phyloP scores from a whole-genome alignment of 1,140 invertebrate genomes.

The Mercenaria mercenaria region DNA sequence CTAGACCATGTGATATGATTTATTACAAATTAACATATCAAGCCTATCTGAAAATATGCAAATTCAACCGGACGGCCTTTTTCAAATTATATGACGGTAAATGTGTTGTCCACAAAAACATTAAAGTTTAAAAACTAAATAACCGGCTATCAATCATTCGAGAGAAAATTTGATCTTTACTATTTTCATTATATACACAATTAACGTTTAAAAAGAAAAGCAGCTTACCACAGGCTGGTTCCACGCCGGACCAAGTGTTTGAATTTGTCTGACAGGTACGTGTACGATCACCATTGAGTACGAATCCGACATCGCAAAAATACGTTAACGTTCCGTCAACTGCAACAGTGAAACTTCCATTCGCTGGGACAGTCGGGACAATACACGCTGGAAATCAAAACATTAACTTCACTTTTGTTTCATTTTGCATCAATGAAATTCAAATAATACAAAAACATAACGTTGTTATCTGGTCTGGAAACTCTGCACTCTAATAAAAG shows the following conservation, averaged over 20 bases:
- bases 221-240: conserved; percentile 41
- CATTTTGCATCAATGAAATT: background rate
- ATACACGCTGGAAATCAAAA: background rate
- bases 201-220: too few species aligned
- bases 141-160: too few species aligned
- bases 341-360: background rate
- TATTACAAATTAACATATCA: too few species aligned
- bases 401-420: too few species aligned
- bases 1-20: too few species aligned
- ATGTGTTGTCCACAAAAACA: too few species aligned
- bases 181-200: too few species aligned
- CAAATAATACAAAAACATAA: background rate
- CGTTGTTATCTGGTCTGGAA: background rate
- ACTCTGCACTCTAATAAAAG: background rate
- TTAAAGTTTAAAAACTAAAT: too few species aligned
- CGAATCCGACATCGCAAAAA: conserved; percentile 17
- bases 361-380: background rate
- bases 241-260: conserved; percentile 26
- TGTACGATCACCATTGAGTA: conserved; percentile 3
- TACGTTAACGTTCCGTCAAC: conserved; percentile 37
- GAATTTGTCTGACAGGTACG: conserved; percentile 1
- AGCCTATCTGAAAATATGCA: too few species aligned
- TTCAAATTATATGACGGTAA: too few species aligned
- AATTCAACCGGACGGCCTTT: too few species aligned
- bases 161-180: too few species aligned